These are phyloP conservation scores for Sericinus montela DNA, from an alignment of 2,888 invertebrate species.

Conservation along the genomic window DNA sequence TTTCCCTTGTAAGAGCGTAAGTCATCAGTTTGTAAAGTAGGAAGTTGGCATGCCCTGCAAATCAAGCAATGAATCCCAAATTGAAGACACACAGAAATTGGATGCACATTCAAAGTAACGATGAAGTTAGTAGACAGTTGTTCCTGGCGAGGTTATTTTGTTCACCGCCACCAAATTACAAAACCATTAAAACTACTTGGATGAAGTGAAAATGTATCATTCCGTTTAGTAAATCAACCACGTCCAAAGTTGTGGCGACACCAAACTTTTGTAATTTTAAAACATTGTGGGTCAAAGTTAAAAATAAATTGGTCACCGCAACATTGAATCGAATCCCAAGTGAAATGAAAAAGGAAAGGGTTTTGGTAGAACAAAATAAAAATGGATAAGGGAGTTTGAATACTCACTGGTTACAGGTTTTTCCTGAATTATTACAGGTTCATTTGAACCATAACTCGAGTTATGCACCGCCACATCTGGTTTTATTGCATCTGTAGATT, in stretches of 20 bases:
- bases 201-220: neutral
- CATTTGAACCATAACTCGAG: conserved; percentile 59
- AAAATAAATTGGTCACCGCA: conserved; percentile 11
- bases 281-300: neutral
- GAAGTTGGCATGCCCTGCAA: conserved; percentile 74
- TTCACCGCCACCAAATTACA: conserved; percentile 34
- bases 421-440: conserved; percentile 61
- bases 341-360: conserved; percentile 34
- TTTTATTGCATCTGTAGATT: conserved; percentile 71
- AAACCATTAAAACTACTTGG: neutral
- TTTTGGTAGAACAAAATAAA: conserved; percentile 31
- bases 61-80: conserved; percentile 75
- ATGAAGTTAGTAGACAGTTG: conserved; percentile 43
- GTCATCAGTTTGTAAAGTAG: conserved; percentile 61
- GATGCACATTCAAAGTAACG: conserved; percentile 50
- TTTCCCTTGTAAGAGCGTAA: conserved; percentile 60
- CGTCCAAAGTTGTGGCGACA: conserved; percentile 15
- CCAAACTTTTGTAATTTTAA: neutral
- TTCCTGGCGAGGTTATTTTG: conserved; percentile 30
- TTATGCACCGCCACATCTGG: conserved; percentile 71
- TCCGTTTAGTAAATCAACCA: neutral
- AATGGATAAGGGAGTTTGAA: conserved; percentile 39
- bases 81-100: conserved; percentile 78
- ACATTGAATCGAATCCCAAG: conserved; percentile 37
- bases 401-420: conserved; percentile 72